Base-by-base conservation (phyloP, 2,113 vertebrate genomes). In the Zootoca vivipara region DNA sequence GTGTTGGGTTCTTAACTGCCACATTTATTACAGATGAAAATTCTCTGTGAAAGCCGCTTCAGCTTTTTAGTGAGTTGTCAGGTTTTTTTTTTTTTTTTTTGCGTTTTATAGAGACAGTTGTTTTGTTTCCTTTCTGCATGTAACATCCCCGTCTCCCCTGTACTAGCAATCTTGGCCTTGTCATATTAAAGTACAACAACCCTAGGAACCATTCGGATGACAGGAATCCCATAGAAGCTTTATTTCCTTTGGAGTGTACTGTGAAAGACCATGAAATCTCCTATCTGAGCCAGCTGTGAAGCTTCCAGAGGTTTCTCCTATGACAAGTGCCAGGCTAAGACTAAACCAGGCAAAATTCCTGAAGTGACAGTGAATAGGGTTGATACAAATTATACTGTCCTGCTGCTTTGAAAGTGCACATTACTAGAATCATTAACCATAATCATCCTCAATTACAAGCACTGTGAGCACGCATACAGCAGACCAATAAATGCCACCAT, bases 351-450 rank as follows among this genome's bases (percentile, higher is more conserved):
- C 95, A 96, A 95, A 96, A 93, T 92, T 97, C 97, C 97, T 96
- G 94, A 97, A 96, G 96, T 97, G 97, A 95, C 92, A 90, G 94
- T 96, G 96, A 97, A 97, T 97, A 96, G 92, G 93, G 96, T 96
- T 98, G 96, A 97, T 98, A 97, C 95, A 98, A 97, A 98, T 97
- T 97, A 94, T 94, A 95, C 95, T 95, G 96, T 96, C 97, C 97
- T 97, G 96, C 96, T 97, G 96, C 90, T 96, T 96, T 96, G 96
- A 96, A 97, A 98, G 96, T 95, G 94, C 92, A 93, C 96, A 97
- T 98, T 98, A 97, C 97, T 97, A 96, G 93, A 96, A 95, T 97
- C 97, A 98, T 98, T 98, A 98, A 96, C 95, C 96, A 94, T 96
- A 98, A 98, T 98, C 97, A 98, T 94, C 94, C 94, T 93, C 96